Percentiles rank a stretch among this genome's conserved stretches.
phyloP scores from a whole-genome alignment of 2,888 invertebrate genomes.

The Cryptocheilus praepositus region DNA sequence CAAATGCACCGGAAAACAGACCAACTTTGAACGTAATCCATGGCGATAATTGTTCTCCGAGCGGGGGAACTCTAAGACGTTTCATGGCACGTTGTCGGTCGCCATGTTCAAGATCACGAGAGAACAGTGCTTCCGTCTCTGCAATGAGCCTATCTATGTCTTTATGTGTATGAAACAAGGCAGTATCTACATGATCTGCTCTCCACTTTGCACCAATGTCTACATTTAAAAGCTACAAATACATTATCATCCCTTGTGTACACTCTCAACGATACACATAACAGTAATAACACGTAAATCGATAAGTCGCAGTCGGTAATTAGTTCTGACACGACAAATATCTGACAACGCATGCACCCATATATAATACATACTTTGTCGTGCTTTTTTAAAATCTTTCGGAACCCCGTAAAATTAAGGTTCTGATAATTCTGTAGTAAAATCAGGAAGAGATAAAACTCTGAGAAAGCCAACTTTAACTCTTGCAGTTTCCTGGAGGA shows the following conservation, averaged over 20 bases:
- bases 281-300: not conserved
- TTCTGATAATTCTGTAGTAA: conserved; percentile 92
- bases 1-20: conserved; percentile 88
- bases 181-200: conserved; percentile 86
- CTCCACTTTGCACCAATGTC: conserved; percentile 87
- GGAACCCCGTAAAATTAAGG: conserved; percentile 91
- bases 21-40: conserved; percentile 87
- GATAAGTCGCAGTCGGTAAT: not conserved
- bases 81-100: conserved; percentile 93
- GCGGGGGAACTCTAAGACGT: conserved; percentile 87
- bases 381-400: conserved; percentile 93
- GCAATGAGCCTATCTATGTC: conserved; percentile 89
- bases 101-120: conserved; percentile 84
- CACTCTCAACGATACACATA: not conserved
- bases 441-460: conserved; percentile 91
- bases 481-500: conserved; percentile 86
- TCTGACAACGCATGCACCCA: not conserved
- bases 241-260: conserved; percentile 1
- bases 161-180: conserved; percentile 89
- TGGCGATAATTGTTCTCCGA: conserved; percentile 88
- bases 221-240: conserved; percentile 78
- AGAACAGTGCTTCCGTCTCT: conserved; percentile 85
- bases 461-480: conserved; percentile 91
- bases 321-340: conserved; percentile 1
- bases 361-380: conserved; percentile 81